phyloP scores from a whole-genome alignment of 35 echinoderm and acorn worm species.

The Lytechinus pictus region DNA sequence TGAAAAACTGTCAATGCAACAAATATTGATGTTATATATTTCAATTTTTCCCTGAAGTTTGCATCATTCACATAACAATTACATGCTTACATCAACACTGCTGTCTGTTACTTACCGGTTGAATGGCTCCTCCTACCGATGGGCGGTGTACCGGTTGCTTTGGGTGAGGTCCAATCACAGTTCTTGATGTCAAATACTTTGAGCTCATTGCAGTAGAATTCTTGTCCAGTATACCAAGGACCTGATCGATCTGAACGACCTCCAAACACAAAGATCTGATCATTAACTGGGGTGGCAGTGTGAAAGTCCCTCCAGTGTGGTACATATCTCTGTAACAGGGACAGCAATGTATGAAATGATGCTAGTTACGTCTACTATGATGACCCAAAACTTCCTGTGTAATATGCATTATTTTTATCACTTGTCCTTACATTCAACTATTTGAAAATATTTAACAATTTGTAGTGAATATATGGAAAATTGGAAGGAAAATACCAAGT shows the following conservation, averaged over 20 bases:
- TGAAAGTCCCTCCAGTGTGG: conserved; percentile 95
- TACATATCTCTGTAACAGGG: not conserved
- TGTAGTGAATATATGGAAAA: no score
- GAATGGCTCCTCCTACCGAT: conserved; percentile 89
- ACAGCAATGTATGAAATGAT: not conserved
- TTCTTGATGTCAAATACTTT: conserved; percentile 85
- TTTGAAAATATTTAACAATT: no score
- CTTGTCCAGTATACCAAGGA: conserved; percentile 75
- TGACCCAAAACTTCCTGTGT: no score
- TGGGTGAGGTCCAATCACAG: conserved; percentile 64
- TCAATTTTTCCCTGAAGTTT: no score
- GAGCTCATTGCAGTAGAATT: conserved; percentile 93
- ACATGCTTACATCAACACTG: not conserved
- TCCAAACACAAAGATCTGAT: conserved; percentile 92
- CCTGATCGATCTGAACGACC: conserved; percentile 84
- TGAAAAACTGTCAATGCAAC: no score
- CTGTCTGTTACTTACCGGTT: conserved; percentile 67
- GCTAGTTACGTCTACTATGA: no score
- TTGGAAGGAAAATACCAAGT: no score
- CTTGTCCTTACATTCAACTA: no score
- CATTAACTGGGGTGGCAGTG: conserved; percentile 70
- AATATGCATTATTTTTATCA: no score
- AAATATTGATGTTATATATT: no score
- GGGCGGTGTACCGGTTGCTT: conserved; percentile 57
- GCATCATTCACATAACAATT: no score